A percentile compares a stretch with the other conserved stretches of the same genome.
Conservation (phyloP, 2,888 invertebrate genomes). For the Tetranychus piercei region DNA sequence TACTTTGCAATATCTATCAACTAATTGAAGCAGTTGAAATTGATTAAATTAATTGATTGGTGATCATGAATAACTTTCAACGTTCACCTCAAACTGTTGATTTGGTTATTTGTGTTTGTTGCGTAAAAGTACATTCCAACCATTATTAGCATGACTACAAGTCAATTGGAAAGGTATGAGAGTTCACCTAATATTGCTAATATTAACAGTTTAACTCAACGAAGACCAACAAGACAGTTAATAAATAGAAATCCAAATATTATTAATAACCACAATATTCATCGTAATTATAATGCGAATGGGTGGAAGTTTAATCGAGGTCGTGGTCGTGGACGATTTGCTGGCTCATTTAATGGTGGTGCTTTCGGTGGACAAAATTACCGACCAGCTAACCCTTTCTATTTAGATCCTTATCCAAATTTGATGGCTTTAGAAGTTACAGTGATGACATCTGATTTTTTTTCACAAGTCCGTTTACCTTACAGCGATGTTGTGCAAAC, state of each 20-base stretch:
- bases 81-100: too few relatives aligned
- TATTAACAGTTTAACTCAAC: neutral
- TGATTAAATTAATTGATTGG: too few relatives aligned
- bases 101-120: too few relatives aligned
- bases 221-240: neutral
- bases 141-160: neutral
- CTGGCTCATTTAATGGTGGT: neutral
- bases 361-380: neutral
- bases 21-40: too few relatives aligned
- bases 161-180: neutral
- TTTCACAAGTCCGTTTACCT: neutral
- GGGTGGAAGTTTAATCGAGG: neutral
- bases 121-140: too few relatives aligned
- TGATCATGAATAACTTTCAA: too few relatives aligned
- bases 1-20: too few relatives aligned
- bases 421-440: neutral
- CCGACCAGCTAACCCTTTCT: neutral
- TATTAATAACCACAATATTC: neutral
- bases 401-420: neutral
- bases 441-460: conserved; percentile 1
- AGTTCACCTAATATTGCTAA: neutral
- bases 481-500: neutral
- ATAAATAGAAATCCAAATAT: neutral
- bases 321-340: neutral
- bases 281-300: neutral